A percentile compares a stretch with the other conserved stretches of the same genome.
These are phyloP conservation scores for Prinia subflava DNA, from an alignment of 2,113 vertebrate genomes.

Conservation along the genomic window DNA sequence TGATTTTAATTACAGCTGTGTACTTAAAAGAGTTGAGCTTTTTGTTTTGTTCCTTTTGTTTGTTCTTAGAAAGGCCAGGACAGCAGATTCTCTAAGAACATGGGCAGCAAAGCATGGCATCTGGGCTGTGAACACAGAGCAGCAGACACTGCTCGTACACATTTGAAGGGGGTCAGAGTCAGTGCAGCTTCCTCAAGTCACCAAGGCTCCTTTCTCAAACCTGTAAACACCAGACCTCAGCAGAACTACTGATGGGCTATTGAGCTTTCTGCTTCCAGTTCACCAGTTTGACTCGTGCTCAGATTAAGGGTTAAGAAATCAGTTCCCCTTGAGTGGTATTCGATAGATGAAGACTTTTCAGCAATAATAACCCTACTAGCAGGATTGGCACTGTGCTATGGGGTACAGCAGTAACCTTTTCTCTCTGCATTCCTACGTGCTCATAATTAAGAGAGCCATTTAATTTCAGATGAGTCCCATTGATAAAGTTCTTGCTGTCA, in stretches of 20 bases:
- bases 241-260: neutral
- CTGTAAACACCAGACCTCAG: neutral
- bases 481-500: neutral
- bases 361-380: neutral
- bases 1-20: neutral
- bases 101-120: neutral
- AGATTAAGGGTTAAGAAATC: neutral
- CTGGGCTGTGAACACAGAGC: neutral
- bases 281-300: neutral
- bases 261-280: neutral
- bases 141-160: neutral
- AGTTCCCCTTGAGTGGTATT: neutral
- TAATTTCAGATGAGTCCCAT: neutral
- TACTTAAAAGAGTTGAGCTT: neutral
- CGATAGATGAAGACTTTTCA: neutral
- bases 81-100: neutral
- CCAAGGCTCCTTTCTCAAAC: neutral
- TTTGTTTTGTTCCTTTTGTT: neutral
- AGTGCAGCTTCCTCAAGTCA: neutral
- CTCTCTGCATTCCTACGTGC: neutral
- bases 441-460: neutral
- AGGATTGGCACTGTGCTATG: neutral
- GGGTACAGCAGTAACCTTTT: neutral
- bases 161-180: neutral
- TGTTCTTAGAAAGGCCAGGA: neutral